Evolutionary conservation across 1,140 invertebrate species (phyloP), one percentile per base, ranked within the genome.

Genomic region (Neoseiulus cucumeris): DNA sequence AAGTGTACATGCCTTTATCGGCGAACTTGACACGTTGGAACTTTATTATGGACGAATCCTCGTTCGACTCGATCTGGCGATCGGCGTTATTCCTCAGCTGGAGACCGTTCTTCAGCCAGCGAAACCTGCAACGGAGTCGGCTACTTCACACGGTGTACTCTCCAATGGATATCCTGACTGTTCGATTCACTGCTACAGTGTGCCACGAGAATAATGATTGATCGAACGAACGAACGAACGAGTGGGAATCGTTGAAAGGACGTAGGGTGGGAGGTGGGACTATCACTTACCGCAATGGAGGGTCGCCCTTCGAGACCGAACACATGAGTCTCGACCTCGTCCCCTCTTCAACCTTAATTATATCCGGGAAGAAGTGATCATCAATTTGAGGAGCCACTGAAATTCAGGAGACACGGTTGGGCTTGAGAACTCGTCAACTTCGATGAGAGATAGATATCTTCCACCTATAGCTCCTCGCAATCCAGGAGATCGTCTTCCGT

Each of bases 311-410:
- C 14, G 51, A 59, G 4, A 59, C 51, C 12, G 51, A 59, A 59
- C 51, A 59, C 51, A 59, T 59, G 2, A 59, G 51, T 25, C 51
- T 59, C 22, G 51, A 59, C 17, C 51, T 25, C 14, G 51, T 59
- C 9, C 51, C 51, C 33, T 59, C 51, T 33, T 59, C 51, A 25
- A 59, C 51, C 22, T 59, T 59, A 25, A 59, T 59, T 25, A 59
- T 59, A 33, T 59, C 51, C 14, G 51, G 51, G 51, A 59, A 59
- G 51, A 59, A 59, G 33, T 59, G 51, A 33, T 59, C 51, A 9
- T 59, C 51, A 20, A 59, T 59, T 59, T 59, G 51, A 25, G 51
- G 51, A 9, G 51, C 51, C 51, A 59, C 51, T 59, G 51, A 25
- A 59, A 59, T 59, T 6, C 33, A 39, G 33, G 33, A 39, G 9